Evolutionary conservation across 2,113 vertebrate genomes (phyloP), one percentile per base, ranked within the genome.

Genomic region (Trogon surrucura): DNA sequence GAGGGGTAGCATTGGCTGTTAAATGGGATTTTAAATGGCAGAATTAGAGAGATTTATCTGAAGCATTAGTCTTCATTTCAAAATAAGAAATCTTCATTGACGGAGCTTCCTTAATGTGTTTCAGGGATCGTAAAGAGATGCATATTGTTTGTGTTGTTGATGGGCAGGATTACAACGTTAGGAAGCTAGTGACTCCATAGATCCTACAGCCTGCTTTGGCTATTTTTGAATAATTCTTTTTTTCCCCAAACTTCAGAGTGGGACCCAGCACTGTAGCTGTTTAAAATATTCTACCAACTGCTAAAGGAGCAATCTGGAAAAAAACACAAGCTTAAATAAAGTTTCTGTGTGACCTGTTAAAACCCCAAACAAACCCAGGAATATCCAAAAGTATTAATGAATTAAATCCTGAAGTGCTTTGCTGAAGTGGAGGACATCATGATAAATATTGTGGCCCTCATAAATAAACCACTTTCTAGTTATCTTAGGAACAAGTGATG

Each of bases 41-140:
- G 69, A 95, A 85, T 96, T 90, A 95, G 83, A 79, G 85, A 88
- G 81, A 71, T 92, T 94, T 95, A 82, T 86, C 80, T 62, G 45
- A 81, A 67, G 66, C 56, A 70, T 97, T 94, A 88, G 62, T 67
- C 74, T 84, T 88, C 74, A 29, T 96, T 96, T 91, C 64, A 70
- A 74, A 95, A 25, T 78, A 95, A 90, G 85, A 89, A 80, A 91
- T 94, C 93, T 82, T 95, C 41, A 11, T 66, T 69, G 61, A 20
- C 36, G 38, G 30, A 74, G 53, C 19, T 45, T 81, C 15, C 26
- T 41, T 85, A 54, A 10, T 66, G 13, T 88, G 91, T 92, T 72
- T 72, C 71, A 45, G 47, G 44, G 27, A 21, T 88, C 75, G 8
- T 74, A 85, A 85, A 44, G 32, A 72, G 44, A 64, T 36, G 18